These are phyloP conservation scores for Trissolcus basalis DNA, from an alignment of 1,140 invertebrate genomes.

Conservation along the genomic window DNA sequence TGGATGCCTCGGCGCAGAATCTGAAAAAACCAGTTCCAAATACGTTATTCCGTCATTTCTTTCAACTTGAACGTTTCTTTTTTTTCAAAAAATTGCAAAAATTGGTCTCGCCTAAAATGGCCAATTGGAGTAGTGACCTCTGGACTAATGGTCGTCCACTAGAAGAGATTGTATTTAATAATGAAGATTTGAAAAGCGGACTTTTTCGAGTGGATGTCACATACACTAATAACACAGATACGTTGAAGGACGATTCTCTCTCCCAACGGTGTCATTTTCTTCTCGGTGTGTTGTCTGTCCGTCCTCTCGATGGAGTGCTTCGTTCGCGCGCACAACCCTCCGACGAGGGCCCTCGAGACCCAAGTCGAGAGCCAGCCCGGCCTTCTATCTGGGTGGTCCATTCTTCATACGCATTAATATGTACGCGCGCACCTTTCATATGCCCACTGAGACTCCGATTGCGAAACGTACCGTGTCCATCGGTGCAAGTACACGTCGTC, in stretches of 20 bases:
- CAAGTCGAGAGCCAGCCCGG: conserved; percentile 64
- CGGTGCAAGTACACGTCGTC: background rate
- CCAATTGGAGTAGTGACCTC: too few relatives aligned
- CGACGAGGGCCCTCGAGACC: conserved; percentile 65
- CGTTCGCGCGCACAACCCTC: conserved; percentile 70
- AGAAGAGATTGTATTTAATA: conserved; percentile 41
- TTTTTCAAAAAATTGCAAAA: too few relatives aligned
- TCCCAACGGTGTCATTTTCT: conserved; percentile 66
- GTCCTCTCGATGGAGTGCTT: conserved; percentile 71
- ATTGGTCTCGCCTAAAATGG: too few relatives aligned
- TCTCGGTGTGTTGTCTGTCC: conserved; percentile 61
- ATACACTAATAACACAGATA: conserved; percentile 51
- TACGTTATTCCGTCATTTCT: too few relatives aligned
- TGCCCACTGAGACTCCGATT: conserved; percentile 30
- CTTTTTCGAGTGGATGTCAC: conserved; percentile 52
- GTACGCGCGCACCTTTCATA: conserved; percentile 22
- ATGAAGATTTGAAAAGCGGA: conserved; percentile 46
- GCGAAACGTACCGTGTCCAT: conserved; percentile 23
- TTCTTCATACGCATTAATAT: conserved; percentile 71
- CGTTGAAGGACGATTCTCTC: conserved; percentile 37
- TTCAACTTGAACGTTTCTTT: too few relatives aligned
- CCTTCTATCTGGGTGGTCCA: conserved; percentile 74
- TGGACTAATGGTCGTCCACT: background rate
- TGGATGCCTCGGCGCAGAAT: too few relatives aligned
- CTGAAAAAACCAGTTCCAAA: too few relatives aligned